These are phyloP conservation scores for Halictus ligatus DNA, from an alignment of 2,888 invertebrate genomes.

Conservation along the genomic window DNA sequence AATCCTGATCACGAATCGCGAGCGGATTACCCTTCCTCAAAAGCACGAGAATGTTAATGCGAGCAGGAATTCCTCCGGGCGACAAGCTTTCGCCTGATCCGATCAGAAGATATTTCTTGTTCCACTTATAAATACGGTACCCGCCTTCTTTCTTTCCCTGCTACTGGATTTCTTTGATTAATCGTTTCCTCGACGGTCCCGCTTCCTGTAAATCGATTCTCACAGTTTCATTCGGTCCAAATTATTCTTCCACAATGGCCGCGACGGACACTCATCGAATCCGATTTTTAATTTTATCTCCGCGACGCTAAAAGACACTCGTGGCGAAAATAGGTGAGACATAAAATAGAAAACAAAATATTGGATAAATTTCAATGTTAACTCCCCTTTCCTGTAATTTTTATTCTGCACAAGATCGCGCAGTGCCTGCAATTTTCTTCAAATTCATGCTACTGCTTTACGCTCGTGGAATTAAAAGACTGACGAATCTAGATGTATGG, in stretches of 20 bases:
- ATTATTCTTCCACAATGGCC: not conserved
- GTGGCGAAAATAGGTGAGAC: no score
- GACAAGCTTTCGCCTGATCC: conserved; percentile 27
- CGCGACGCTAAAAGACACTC: no score
- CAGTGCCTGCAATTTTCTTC: no score
- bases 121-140: not conserved
- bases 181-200: not conserved
- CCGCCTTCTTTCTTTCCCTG: not conserved
- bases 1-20: conserved; percentile 65
- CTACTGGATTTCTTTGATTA: not conserved
- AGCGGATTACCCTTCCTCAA: conserved; percentile 61
- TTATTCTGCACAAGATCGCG: no score
- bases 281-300: not conserved
- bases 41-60: conserved; percentile 59
- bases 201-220: not conserved
- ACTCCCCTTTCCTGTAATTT: no score
- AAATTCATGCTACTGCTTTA: no score
- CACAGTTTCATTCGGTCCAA: not conserved
- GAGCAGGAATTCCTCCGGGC: conserved; percentile 46
- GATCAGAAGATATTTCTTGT: conserved; percentile 24
- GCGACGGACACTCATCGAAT: no score
- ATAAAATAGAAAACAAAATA: no score
- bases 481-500: not conserved
- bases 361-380: no score
- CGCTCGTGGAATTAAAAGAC: no score